Percentiles rank a stretch among this genome's conserved stretches.
phyloP scores from a whole-genome alignment of 1,140 invertebrate species.

The Lerema accius region DNA sequence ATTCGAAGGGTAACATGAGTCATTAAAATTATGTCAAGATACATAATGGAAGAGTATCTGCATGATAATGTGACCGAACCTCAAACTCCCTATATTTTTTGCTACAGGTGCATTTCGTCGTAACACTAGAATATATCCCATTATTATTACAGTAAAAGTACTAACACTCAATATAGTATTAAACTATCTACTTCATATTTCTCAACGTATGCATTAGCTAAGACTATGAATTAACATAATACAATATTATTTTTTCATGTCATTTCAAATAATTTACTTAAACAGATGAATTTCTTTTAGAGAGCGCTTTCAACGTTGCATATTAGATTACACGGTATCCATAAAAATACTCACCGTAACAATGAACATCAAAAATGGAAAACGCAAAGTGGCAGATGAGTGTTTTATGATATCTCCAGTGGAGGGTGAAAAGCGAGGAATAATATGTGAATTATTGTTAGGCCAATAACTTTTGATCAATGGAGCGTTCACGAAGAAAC shows the following conservation, averaged over 20 bases:
- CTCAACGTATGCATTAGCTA: no score
- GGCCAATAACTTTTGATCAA: constrained; percentile 43
- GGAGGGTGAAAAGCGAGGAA: constrained; percentile 22
- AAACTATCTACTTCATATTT: no score
- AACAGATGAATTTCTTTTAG: background rate
- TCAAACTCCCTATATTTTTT: no score
- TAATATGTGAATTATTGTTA: constrained; percentile 44
- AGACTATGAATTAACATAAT: no score
- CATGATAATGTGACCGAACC: background rate
- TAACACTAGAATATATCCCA: no score
- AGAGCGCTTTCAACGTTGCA: background rate
- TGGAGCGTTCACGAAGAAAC: constrained; percentile 28
- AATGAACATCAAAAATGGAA: constrained; percentile 24
- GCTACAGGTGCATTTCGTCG: no score
- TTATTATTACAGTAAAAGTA: no score
- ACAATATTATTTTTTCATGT: background rate
- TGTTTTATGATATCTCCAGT: constrained; percentile 40
- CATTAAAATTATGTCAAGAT: constrained; percentile 6
- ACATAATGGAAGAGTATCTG: background rate
- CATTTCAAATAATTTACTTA: background rate
- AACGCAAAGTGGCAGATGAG: constrained; percentile 40
- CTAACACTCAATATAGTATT: no score
- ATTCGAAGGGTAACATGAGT: constrained; percentile 2
- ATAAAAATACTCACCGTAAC: constrained; percentile 18
- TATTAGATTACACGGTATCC: constrained; percentile 14